Percentiles rank a stretch among this genome's conserved stretches.
These are phyloP conservation scores for Gallinago undulata DNA, from an alignment of 2,113 vertebrate species.

Conservation along the genomic window DNA sequence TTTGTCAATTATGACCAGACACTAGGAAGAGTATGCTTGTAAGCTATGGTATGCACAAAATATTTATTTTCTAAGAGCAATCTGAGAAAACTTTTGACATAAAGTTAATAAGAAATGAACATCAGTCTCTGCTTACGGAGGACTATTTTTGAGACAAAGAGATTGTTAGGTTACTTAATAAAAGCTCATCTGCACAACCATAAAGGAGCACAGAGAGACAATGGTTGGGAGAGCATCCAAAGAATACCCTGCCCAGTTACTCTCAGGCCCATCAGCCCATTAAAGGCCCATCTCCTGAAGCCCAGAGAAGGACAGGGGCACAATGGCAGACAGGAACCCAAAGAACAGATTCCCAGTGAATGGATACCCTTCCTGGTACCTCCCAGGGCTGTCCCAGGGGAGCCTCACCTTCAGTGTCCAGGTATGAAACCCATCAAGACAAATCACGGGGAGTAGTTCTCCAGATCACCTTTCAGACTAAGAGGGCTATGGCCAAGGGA, in stretches of 20 bases:
- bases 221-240: neutral
- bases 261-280: neutral
- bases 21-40: neutral
- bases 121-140: neutral
- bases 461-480: neutral
- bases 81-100: neutral
- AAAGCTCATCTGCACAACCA: neutral
- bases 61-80: neutral
- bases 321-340: neutral
- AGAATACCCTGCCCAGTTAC: neutral
- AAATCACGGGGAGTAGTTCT: neutral
- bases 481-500: neutral
- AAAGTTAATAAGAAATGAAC: neutral
- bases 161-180: neutral
- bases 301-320: neutral
- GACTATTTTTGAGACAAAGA: neutral
- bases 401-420: neutral
- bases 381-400: neutral
- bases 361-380: neutral
- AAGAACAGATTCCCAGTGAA: neutral
- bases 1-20: neutral
- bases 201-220: neutral
- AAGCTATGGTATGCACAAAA: neutral
- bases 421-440: neutral
- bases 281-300: neutral